Base-by-base conservation (phyloP, 2,797 vertebrate genomes). In the Cryptoblepharus egeriae region DNA sequence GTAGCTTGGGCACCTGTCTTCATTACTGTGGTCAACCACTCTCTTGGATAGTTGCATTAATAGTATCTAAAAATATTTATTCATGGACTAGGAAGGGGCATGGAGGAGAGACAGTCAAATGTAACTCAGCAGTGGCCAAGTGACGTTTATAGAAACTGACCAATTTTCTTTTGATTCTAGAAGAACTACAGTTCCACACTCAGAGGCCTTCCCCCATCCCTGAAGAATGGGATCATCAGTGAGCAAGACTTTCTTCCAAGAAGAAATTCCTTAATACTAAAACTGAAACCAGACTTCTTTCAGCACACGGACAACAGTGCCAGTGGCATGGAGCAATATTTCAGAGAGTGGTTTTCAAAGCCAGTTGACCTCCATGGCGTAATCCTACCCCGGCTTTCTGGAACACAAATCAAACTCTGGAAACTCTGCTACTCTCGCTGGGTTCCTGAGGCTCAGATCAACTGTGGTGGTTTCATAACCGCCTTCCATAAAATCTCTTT, bases 371-470 rank as follows among this genome's bases (percentile, higher is more conserved):
- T 97, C 85, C 98, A 98, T 0, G 97, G 98, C 0, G 58, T 96
- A 0, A 93, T 99, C 35, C 94, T 99, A 35, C 99, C 99, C 1
- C 94, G 91, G 8, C 87, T 98, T 71, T 95, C 97, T 1, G 96
- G 97, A 28, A 96, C 97, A 0, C 97, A 98, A 77, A 81, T 99
- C 45, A 96, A 96, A 79, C 94, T 99, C 28, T 99, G 99, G 99
- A 98, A 97, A 91, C 97, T 99, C 3, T 98, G 97, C 93, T 99
- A 99, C 91, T 96, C 99, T 64, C 98, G 99, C 88, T 99, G 99
- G 99, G 97, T 99, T 49, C 97, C 98, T 0, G 99, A 99, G 92
- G 96, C 97, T 18, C 98, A 98, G 95, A 99, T 99, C 87, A 90
- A 89, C 42, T 93, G 93, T 0, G 99, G 99, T 0, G 98, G 99